phyloP scores from a whole-genome alignment of 2,888 invertebrate genomes.

The Agrotis clavis region DNA sequence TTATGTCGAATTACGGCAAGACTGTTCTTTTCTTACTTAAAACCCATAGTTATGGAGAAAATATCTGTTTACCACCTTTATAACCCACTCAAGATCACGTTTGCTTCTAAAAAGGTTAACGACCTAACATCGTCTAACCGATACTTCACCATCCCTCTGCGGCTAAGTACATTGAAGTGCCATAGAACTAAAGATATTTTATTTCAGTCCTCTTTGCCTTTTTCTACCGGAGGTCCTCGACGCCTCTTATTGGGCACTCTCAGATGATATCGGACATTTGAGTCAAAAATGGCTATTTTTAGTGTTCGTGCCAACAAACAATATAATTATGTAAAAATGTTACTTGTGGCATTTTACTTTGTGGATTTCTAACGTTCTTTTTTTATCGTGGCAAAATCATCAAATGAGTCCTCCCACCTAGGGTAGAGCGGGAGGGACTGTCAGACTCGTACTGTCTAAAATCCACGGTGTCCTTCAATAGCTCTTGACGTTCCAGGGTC shows the following conservation, averaged over 20 bases:
- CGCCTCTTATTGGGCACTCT: conserved; percentile 36
- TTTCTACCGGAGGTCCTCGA: conserved; percentile 48
- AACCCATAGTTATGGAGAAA: too few relatives aligned
- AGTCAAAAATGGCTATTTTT: conserved; percentile 32
- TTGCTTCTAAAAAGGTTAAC: conserved; percentile 6
- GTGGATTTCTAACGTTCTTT: background rate
- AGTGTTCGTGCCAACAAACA: background rate
- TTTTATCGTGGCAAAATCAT: background rate
- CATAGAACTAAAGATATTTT: conserved; percentile 55
- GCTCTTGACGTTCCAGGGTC: too few relatives aligned
- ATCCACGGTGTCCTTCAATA: too few relatives aligned
- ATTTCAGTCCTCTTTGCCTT: conserved; percentile 49
- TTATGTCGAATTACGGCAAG: too few relatives aligned
- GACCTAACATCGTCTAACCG: conserved; percentile 11
- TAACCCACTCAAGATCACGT: background rate
- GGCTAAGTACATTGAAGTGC: conserved; percentile 39
- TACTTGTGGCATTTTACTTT: conserved; percentile 7
- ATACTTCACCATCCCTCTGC: background rate
- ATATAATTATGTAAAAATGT: conserved; percentile 44
- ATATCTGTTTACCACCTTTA: background rate
- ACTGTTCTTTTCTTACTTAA: too few relatives aligned
- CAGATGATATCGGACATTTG: conserved; percentile 30
- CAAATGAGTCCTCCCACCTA: too few relatives aligned
- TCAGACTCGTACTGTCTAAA: too few relatives aligned
- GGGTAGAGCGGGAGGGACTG: too few relatives aligned